Conservation (phyloP, 2,888 invertebrate species). For the Tridacna gigas region DNA sequence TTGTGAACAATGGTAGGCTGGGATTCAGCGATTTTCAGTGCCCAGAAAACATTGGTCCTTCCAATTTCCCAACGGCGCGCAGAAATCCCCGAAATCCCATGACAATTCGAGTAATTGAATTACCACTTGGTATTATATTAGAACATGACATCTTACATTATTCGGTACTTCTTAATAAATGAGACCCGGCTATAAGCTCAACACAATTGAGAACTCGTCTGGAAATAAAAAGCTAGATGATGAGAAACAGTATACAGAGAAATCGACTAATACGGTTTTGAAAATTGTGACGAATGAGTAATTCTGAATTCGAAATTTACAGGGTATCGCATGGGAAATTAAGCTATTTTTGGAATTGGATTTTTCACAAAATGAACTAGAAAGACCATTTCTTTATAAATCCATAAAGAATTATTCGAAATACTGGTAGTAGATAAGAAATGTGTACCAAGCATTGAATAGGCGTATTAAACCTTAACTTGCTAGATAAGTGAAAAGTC, state of each 20-base stretch:
- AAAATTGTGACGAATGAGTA: constrained; percentile 20
- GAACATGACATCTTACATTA: constrained; percentile 52
- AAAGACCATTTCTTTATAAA: no score
- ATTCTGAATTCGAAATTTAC: constrained; percentile 9
- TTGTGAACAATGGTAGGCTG: constrained; percentile 13
- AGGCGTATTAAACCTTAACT: no score
- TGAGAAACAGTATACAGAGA: constrained; percentile 10
- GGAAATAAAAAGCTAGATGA: constrained; percentile 11
- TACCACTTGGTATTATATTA: constrained; percentile 53
- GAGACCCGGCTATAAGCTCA: constrained; percentile 20
- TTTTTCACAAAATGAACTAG: background rate
- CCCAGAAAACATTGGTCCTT: constrained; percentile 2
- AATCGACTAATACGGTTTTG: constrained; percentile 10
- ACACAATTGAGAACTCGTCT: constrained; percentile 25
- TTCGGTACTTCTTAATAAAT: constrained; percentile 37
- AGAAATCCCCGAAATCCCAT: constrained; percentile 54
- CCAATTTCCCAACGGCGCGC: constrained; percentile 53
- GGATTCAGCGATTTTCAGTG: constrained; percentile 3
- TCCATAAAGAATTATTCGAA: no score
- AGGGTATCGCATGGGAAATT: constrained; percentile 16
- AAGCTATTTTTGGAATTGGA: constrained; percentile 24
- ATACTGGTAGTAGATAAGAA: no score
- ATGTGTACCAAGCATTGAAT: no score
- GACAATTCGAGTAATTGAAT: constrained; percentile 54
- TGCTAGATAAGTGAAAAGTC: no score